Base-by-base conservation (phyloP, 2,113 vertebrate species). In the Xyrauchen texanus region DNA sequence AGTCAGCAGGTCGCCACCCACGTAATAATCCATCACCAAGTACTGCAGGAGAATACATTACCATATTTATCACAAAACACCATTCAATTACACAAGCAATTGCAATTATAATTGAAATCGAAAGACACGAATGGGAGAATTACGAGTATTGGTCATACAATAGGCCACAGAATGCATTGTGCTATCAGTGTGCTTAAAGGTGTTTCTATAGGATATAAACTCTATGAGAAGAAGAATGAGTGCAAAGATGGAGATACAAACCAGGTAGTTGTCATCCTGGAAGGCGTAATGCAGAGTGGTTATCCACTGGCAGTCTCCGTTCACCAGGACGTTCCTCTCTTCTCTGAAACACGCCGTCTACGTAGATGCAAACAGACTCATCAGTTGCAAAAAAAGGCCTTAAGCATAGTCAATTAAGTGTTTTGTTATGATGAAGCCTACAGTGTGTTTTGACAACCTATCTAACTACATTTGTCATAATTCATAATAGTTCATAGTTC, bases 1-100 rank as follows among this genome's bases (percentile, higher is more conserved):
- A 0, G 98, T 99, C 88, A 99, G 89, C 82, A 99, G 90, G 86
- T 99, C 98, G 0, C 97, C 98, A 3, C 98, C 98, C 81, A 98
- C 98, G 0, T 99, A 99, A 93, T 99, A 99, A 85, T 99, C 98
- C 98, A 99, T 99, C 80, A 99, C 98, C 81, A 99, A 88, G 85
- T 99, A 99, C 97, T 98, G 79, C 46, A 84, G 7, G 61, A 51
- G 51, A 46, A 51, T 0, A 74, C 11, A 71, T 21, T 3, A 47
- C 76, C 66, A 75, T 64, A 11, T 16, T 10, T 42, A 77, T 51
- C n/a, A 52, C 21, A 34, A 34, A 34, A 34, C 21, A 34, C 21
- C 21, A 34, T 34, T 34, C 21, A 34, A 34, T 34, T 34, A 34
- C 45, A 51, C 62, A 55, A 67, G 44, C 46, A 79, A 16, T 15